These are phyloP conservation scores for Diloba caeruleocephala DNA, from an alignment of 2,888 invertebrate genomes.

Conservation along the genomic window DNA sequence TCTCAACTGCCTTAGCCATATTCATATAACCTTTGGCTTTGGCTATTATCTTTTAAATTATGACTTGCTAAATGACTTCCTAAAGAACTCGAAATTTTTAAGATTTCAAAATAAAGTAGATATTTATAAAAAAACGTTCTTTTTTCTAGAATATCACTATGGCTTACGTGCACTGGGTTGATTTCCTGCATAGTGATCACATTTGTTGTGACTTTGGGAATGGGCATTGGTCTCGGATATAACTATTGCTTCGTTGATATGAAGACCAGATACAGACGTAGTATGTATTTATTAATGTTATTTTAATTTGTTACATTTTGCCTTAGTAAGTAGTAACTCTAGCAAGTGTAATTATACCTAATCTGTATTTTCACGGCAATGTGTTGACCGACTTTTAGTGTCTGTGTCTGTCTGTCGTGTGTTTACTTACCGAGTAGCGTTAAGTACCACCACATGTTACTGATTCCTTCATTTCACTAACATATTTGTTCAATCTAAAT, in stretches of 20 bases:
- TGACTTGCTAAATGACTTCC: too few relatives aligned
- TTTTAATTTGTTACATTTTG: neutral
- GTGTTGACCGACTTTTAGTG: too few relatives aligned
- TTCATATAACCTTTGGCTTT: too few relatives aligned
- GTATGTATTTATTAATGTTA: constrained; percentile 30
- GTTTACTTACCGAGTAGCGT: too few relatives aligned
- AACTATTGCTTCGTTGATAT: constrained; percentile 66
- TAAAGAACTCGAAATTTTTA: neutral
- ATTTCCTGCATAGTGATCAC: constrained; percentile 42
- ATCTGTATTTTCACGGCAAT: too few relatives aligned
- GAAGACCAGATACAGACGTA: constrained; percentile 51
- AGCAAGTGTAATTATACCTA: neutral
- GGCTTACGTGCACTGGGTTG: constrained; percentile 15
- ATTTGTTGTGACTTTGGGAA: constrained; percentile 40
- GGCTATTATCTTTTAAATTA: too few relatives aligned
- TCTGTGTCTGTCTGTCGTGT: too few relatives aligned
- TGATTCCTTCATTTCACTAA: too few relatives aligned
- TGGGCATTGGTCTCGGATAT: constrained; percentile 64
- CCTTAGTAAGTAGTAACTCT: neutral
- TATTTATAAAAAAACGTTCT: neutral
- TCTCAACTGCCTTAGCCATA: too few relatives aligned
- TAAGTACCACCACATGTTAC: too few relatives aligned
- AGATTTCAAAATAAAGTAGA: neutral
- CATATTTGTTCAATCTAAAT: too few relatives aligned
- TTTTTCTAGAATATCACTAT: constrained; percentile 32